Evolutionary conservation across 2,113 vertebrate genomes (phyloP), one percentile per base, ranked within the genome.

Genomic region (Chlamydotis undulata): DNA sequence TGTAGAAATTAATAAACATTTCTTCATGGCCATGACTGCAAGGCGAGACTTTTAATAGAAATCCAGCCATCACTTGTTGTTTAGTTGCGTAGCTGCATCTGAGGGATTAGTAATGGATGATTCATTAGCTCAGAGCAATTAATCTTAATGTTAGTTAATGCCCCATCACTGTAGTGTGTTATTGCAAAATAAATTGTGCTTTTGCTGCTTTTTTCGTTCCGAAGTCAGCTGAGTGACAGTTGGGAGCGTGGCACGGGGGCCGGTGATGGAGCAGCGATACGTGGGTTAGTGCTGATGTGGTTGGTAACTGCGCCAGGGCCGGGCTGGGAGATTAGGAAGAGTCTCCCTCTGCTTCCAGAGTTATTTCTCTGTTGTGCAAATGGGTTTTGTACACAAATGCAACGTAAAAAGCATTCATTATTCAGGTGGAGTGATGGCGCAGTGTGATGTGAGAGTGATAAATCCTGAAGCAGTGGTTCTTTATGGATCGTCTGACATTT

Each of bases 401-500:
- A 63, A 91, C 35, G 4, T 90, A 49, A 70, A 84, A 93, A 73
- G 89, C 91, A 83, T 68, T 87, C 95, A 87, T 98, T 92, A 96
- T 90, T 97, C 97, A 96, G 97, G 94, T 75, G 68, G 94, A 85
- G 94, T 41, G 94, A 92, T 41, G 95, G 95, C 14, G 71, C 53
- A 7, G 71, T 2, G n/a, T n/a, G 41, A 21, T 50, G 71, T 4
- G 45, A 76, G 74, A 13, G 71, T 21, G 86, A 90, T 96, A 87
- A 97, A 90, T 94, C 96, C 94, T 69, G 45, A n/a, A 33, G 68
- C 60, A 7, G 68, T 15, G 50, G 63, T 43, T 86, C 95, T 95
- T 97, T 97, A 95, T 97, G 96, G 97, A 95, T 94, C 95, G 79
- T 74, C 96, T 97, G 97, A 96, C 96, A 94, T 94, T 95, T 97